A percentile compares a stretch with the other conserved stretches of the same genome.
phyloP scores from a whole-genome alignment of 2,797 vertebrate genomes.

The Spinus pinus region DNA sequence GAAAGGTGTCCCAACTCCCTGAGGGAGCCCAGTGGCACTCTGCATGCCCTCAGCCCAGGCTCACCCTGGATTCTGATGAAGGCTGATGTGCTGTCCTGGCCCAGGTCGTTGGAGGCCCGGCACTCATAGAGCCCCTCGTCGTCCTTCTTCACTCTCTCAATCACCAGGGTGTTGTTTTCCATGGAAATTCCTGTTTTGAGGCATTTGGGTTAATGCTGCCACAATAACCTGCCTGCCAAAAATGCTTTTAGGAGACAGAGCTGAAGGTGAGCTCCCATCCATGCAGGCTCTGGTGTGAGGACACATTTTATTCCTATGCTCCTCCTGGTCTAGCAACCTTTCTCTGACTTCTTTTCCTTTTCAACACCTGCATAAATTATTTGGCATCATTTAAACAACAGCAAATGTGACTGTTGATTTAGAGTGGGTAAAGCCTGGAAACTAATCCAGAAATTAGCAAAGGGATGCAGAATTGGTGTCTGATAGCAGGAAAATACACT shows the following conservation, averaged over 20 bases:
- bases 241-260: not conserved
- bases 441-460: not conserved
- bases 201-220: not conserved
- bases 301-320: not conserved
- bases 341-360: not conserved
- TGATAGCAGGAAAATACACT: not conserved
- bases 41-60: not conserved
- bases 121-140: conserved; percentile 91
- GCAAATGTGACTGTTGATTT: not conserved
- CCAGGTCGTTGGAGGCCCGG: conserved; percentile 80
- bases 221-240: not conserved
- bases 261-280: not conserved
- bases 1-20: not conserved
- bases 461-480: not conserved
- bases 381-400: not conserved
- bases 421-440: not conserved
- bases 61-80: conserved; percentile 85
- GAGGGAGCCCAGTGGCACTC: not conserved
- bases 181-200: conserved; percentile 81
- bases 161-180: conserved; percentile 79
- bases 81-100: conserved; percentile 80
- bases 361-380: not conserved
- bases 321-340: not conserved
- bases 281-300: not conserved
- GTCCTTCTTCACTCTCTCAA: conserved; percentile 91